Conservation (phyloP, 2,888 invertebrate species). For the Lacanobia wlatinum region DNA sequence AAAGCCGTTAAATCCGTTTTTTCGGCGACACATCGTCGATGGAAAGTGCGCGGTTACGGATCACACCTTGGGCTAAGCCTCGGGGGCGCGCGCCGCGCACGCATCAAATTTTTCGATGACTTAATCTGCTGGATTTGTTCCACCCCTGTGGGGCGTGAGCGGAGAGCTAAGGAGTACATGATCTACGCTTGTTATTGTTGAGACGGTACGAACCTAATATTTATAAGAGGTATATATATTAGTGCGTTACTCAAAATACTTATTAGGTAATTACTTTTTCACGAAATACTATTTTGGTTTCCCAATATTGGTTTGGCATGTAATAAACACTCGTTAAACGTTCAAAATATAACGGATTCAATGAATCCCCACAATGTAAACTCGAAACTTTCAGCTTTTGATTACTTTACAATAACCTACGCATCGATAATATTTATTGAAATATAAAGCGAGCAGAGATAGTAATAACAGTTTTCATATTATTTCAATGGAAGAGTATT, state of each 20-base stretch:
- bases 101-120: conserved; percentile 83
- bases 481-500: conserved; percentile 32
- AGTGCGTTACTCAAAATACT: neutral
- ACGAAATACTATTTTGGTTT: conserved; percentile 7
- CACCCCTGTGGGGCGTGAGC: conserved; percentile 67
- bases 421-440: conserved; percentile 26
- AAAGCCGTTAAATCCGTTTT: conserved; percentile 77
- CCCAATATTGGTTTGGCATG: neutral
- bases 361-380: conserved; percentile 24
- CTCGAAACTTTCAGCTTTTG: conserved; percentile 25
- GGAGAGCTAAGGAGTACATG: conserved; percentile 58
- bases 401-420: conserved; percentile 34
- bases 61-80: conserved; percentile 76
- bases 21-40: conserved; percentile 75
- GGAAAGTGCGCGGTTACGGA: conserved; percentile 70
- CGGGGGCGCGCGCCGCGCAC: conserved; percentile 76
- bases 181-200: conserved; percentile 25
- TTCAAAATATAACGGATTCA: neutral
- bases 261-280: neutral
- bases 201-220: conserved; percentile 5
- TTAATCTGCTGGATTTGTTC: conserved; percentile 77
- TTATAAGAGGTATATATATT: neutral
- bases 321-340: conserved; percentile 16
- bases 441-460: conserved; percentile 33
- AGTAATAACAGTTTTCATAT: conserved; percentile 43